A percentile compares a stretch with the other conserved stretches of the same genome.
phyloP scores from a whole-genome alignment of 2,797 vertebrate genomes.

The Valencia hispanica region DNA sequence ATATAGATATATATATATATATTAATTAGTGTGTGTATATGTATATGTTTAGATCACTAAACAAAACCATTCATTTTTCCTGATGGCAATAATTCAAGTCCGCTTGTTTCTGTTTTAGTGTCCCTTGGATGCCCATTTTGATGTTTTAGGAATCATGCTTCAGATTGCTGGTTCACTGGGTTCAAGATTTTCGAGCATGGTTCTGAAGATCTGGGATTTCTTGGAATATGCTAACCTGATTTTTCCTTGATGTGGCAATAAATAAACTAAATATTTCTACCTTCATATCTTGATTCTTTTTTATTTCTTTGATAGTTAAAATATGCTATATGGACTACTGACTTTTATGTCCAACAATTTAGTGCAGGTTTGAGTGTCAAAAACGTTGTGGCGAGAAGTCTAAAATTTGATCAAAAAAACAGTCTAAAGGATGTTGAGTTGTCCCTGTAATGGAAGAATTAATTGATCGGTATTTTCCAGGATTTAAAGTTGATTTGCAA shows the following conservation, averaged over 20 bases:
- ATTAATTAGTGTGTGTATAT: too few species aligned
- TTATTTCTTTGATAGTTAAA: not conserved
- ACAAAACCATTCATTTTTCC: not conserved
- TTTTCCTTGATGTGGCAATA: slow-evolving; percentile 25
- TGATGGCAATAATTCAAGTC: not conserved
- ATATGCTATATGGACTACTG: not conserved
- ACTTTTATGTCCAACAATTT: not conserved
- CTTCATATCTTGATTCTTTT: slow-evolving; percentile 44
- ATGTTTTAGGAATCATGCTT: slow-evolving; percentile 37
- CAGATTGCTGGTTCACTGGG: slow-evolving; percentile 34
- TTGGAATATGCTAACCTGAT: slow-evolving; percentile 17
- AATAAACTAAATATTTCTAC: slow-evolving; percentile 63
- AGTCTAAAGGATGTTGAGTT: not conserved
- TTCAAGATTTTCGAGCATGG: slow-evolving; percentile 21
- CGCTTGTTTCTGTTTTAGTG: slow-evolving; percentile 39
- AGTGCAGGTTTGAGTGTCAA: not conserved
- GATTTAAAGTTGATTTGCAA: not conserved
- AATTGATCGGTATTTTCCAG: not conserved
- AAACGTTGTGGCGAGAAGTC: not conserved
- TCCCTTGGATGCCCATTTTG: slow-evolving; percentile 35
- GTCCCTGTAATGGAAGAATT: not conserved
- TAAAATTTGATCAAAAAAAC: not conserved
- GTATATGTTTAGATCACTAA: not conserved
- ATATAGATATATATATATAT: too few species aligned
- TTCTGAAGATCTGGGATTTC: slow-evolving; percentile 34